A percentile compares a stretch with the other conserved stretches of the same genome.
These are phyloP conservation scores for Indicator maculatus DNA, from an alignment of 2,113 vertebrate species.

Conservation along the genomic window DNA sequence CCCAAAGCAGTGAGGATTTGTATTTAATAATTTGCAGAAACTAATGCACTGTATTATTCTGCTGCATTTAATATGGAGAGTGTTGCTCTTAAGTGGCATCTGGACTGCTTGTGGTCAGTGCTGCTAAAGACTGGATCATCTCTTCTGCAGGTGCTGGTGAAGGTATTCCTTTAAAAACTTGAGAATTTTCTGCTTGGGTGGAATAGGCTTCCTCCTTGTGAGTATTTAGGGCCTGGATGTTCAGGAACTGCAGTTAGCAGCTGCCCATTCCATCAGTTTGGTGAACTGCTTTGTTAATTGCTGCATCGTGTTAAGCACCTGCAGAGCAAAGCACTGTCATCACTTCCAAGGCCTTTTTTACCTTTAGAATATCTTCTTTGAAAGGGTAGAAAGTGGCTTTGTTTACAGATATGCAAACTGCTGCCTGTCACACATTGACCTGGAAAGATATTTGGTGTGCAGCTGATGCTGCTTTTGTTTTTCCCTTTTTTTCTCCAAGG, in stretches of 20 bases:
- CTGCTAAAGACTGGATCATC: background rate
- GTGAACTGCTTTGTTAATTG: background rate
- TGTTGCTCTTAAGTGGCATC: background rate
- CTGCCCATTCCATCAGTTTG: background rate
- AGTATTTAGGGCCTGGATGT: background rate
- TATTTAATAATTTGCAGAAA: background rate
- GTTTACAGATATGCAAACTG: background rate
- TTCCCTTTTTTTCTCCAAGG: background rate
- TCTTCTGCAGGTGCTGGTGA: background rate
- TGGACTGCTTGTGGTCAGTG: background rate
- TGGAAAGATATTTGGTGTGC: background rate
- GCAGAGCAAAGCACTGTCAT: background rate
- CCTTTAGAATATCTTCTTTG: background rate
- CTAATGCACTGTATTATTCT: background rate
- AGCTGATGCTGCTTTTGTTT: background rate
- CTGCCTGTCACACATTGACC: background rate
- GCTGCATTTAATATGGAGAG: background rate
- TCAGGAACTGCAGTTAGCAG: background rate
- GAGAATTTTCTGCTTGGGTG: background rate
- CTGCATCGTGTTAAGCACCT: background rate
- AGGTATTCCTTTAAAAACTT: background rate
- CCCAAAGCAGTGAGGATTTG: background rate
- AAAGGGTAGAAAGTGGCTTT: background rate
- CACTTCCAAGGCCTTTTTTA: background rate
- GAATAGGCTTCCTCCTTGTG: background rate